These are phyloP conservation scores for Recurvirostra avosetta DNA, from an alignment of 2,113 vertebrate genomes.

Conservation along the genomic window DNA sequence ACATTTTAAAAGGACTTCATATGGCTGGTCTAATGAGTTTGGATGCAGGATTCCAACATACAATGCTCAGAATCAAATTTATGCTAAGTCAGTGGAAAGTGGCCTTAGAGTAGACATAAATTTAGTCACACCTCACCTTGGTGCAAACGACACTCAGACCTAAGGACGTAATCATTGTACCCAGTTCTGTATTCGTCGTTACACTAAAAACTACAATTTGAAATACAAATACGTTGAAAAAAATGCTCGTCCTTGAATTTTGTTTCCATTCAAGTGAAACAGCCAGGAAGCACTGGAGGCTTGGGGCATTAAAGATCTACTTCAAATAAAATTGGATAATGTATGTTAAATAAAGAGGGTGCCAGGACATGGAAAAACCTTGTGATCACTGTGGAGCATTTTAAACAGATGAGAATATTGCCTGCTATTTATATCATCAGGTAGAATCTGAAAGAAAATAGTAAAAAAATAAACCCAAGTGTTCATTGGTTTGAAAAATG, in stretches of 20 bases:
- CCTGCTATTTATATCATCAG: not conserved
- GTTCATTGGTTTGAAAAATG: not conserved
- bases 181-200: not conserved
- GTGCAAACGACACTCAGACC: not conserved
- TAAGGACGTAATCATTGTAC: not conserved
- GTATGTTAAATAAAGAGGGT: constrained; percentile 31
- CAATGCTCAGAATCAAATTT: not conserved
- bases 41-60: not conserved
- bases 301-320: not conserved
- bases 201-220: not conserved
- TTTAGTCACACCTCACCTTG: constrained; percentile 35
- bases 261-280: constrained; percentile 9
- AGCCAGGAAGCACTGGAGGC: constrained; percentile 24
- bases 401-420: constrained; percentile 3
- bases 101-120: constrained; percentile 8
- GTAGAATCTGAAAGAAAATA: constrained; percentile 1
- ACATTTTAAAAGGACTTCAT: not conserved
- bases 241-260: constrained; percentile 18
- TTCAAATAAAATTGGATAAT: constrained; percentile 33
- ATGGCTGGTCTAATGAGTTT: not conserved
- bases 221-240: not conserved
- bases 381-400: not conserved
- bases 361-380: not conserved
- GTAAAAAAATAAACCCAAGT: not conserved
- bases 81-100: constrained; percentile 16